Evolutionary conservation across 2,797 vertebrate genomes (phyloP).

Genomic region (Enteromius treurensis): DNA sequence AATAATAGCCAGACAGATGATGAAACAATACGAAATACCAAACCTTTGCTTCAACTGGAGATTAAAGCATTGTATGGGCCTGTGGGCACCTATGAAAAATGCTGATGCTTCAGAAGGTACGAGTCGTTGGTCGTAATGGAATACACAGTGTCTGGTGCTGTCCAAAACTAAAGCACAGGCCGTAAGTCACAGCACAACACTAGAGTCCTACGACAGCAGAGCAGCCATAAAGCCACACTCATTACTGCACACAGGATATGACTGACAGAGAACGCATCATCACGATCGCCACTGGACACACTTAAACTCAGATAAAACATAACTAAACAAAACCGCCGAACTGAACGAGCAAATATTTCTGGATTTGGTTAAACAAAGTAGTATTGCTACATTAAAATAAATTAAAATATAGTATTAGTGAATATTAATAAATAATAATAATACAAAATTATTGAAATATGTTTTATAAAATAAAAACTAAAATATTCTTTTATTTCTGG

Average conservation of each 20-base stretch:
- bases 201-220: background rate
- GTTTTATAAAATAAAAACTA: background rate
- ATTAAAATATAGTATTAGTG: no score
- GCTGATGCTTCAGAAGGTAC: slow-evolving; percentile 19
- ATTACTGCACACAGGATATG: background rate
- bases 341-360: no score
- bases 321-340: background rate
- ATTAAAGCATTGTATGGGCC: background rate
- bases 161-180: background rate
- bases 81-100: background rate
- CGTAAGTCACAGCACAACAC: slow-evolving; percentile 5
- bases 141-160: slow-evolving; percentile 26
- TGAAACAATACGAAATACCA: slow-evolving; percentile 20
- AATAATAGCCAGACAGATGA: slow-evolving; percentile 6
- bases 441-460: background rate
- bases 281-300: background rate
- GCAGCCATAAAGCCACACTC: slow-evolving; percentile 3
- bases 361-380: no score
- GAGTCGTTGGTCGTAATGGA: slow-evolving; percentile 20
- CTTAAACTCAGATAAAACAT: background rate
- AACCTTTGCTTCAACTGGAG: slow-evolving; percentile 12
- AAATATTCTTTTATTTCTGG: background rate
- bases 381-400: background rate
- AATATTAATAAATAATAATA: no score
- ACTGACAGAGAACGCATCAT: background rate